phyloP scores from a whole-genome alignment of 37 sponge, comb jelly and placozoan genomes.

The Halisarca cf. caerulea region DNA sequence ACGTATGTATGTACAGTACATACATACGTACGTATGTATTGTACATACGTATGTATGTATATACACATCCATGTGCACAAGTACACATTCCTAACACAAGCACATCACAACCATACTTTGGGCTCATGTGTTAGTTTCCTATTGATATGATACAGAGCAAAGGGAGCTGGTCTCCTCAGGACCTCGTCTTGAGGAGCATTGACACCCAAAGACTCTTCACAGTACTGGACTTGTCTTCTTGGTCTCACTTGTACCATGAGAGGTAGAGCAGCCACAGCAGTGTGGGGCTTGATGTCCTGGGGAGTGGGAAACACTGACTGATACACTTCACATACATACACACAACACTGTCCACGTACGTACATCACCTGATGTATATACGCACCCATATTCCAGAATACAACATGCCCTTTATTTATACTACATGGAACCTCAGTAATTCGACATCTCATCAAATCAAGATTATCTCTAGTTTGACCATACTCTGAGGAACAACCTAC shows the following conservation, averaged over 20 bases:
- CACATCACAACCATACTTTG: conserved; percentile 52
- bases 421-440: too few species aligned
- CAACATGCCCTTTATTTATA: too few species aligned
- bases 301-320: neutral
- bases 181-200: conserved; percentile 78
- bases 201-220: conserved; percentile 50
- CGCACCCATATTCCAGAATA: too few species aligned
- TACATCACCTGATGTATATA: neutral
- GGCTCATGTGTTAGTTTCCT: conserved; percentile 93
- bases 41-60: neutral
- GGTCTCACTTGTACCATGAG: conserved; percentile 74
- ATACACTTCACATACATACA: too few species aligned
- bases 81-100: neutral
- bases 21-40: neutral
- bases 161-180: conserved; percentile 49
- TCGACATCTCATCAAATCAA: too few species aligned
- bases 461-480: too few species aligned
- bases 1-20: too few species aligned
- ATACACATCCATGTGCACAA: neutral
- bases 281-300: conserved; percentile 41
- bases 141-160: conserved; percentile 95
- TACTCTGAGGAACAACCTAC: too few species aligned
- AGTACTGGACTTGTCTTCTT: conserved; percentile 88
- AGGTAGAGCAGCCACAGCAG: conserved; percentile 54
- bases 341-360: neutral